phyloP scores from a whole-genome alignment of 2,797 vertebrate species.

The Ptychadena robeensis region DNA sequence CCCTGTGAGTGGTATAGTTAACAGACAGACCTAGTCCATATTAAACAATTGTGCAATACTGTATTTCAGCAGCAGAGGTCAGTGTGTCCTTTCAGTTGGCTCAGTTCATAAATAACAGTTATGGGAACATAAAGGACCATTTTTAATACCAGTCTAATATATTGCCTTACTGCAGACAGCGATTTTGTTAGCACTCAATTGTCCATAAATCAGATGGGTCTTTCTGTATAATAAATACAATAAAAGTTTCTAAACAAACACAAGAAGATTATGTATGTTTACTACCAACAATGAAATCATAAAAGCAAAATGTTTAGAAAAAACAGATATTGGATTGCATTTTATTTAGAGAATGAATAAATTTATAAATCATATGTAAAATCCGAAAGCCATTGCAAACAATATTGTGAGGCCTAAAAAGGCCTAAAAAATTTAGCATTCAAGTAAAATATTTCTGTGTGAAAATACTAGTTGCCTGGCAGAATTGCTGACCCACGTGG shows the following conservation, averaged over 20 bases:
- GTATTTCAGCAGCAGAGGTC: slow-evolving; percentile 32
- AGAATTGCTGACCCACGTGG: neutral
- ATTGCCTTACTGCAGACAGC: neutral
- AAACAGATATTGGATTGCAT: neutral
- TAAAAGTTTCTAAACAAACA: neutral
- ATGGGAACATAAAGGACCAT: neutral
- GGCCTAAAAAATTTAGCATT: too few relatives aligned
- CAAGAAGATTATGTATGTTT: neutral
- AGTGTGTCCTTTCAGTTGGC: slow-evolving; percentile 7
- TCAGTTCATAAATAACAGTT: neutral
- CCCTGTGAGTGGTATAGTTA: too few relatives aligned
- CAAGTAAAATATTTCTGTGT: too few relatives aligned
- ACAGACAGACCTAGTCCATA: neutral
- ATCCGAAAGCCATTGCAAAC: neutral
- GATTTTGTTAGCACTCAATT: neutral
- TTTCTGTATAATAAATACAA: neutral
- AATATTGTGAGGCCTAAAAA: neutral
- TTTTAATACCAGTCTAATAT: neutral
- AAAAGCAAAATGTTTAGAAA: neutral
- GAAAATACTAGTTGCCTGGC: too few relatives aligned
- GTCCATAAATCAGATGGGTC: neutral
- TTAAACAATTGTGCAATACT: neutral
- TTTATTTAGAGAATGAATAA: neutral
- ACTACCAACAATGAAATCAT: neutral
- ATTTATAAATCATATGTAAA: neutral